Evolutionary conservation across 2,113 vertebrate species (phyloP).

Genomic region (Corvus cornix): DNA sequence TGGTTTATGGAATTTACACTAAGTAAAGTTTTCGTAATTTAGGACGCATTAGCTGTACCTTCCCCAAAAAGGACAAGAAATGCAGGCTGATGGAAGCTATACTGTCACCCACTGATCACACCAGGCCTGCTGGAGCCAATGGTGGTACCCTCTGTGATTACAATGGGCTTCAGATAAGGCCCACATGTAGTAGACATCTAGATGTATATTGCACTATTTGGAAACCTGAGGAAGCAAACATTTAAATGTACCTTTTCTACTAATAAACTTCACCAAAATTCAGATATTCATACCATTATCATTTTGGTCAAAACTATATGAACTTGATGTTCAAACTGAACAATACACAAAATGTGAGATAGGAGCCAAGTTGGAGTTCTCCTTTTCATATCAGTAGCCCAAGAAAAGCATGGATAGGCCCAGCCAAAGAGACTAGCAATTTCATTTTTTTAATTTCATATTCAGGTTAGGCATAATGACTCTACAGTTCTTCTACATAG

Average conservation of each 20-base stretch:
- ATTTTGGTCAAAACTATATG: not conserved
- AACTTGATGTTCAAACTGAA: not conserved
- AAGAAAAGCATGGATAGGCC: not conserved
- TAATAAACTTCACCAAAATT: not conserved
- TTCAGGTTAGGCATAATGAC: not conserved
- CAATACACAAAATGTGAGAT: not conserved
- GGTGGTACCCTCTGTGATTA: not conserved
- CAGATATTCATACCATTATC: not conserved
- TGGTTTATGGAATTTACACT: not conserved
- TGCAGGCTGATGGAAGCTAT: not conserved
- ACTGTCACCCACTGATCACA: no score
- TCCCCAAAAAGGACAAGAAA: not conserved
- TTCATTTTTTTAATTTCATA: not conserved
- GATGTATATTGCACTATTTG: not conserved
- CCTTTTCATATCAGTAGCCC: not conserved
- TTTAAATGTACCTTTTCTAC: not conserved
- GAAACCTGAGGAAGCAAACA: not conserved
- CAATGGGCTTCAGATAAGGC: not conserved
- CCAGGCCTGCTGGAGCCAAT: not conserved
- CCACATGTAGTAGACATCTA: fast-evolving
- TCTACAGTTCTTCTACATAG: not conserved
- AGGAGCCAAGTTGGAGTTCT: not conserved
- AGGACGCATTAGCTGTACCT: not conserved
- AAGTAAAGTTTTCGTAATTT: not conserved
- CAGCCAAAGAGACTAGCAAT: not conserved